A percentile compares a stretch with the other conserved stretches of the same genome.
Evolutionary conservation across 1,140 invertebrate genomes (phyloP).

Genomic region (Drosophila elegans): DNA sequence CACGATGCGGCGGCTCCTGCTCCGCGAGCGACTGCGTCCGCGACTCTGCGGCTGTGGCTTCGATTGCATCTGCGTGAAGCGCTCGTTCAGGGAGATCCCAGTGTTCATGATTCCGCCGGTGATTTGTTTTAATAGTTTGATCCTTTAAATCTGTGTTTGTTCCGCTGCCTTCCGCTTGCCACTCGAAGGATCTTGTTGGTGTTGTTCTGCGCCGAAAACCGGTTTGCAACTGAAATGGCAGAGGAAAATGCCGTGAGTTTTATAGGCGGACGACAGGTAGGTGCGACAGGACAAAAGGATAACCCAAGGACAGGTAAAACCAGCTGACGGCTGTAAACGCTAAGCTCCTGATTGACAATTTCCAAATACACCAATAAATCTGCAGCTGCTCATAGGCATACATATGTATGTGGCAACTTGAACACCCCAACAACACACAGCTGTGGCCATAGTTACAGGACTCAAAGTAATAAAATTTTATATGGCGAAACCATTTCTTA

Average conservation of each 20-base stretch:
- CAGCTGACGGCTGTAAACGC: constrained; percentile 63
- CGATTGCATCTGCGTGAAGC: constrained; percentile 74
- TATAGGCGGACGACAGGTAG: constrained; percentile 65
- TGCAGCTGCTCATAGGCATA: constrained; percentile 26
- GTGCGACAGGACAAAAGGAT: constrained; percentile 33
- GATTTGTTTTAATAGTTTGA: neutral
- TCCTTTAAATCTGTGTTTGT: constrained; percentile 7
- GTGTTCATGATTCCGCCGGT: constrained; percentile 63
- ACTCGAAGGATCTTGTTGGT: constrained; percentile 7
- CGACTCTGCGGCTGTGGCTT: constrained; percentile 31
- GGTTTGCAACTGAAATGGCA: constrained; percentile 62
- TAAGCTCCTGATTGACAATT: constrained; percentile 35
- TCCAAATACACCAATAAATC: constrained; percentile 43
- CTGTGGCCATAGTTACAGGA: neutral
- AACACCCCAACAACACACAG: neutral
- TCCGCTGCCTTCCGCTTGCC: constrained; percentile 4
- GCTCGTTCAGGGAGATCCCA: constrained; percentile 79
- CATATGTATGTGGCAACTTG: constrained; percentile 3
- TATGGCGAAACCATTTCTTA: too few relatives aligned
- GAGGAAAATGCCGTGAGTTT: constrained; percentile 47
- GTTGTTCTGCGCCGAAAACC: constrained; percentile 41
- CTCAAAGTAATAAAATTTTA: too few relatives aligned
- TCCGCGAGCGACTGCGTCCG: constrained; percentile 63
- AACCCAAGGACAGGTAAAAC: constrained; percentile 15
- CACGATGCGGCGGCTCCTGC: constrained; percentile 68